Evolutionary conservation across 2,888 invertebrate species (phyloP).

Genomic region (Augiades crinisus): DNA sequence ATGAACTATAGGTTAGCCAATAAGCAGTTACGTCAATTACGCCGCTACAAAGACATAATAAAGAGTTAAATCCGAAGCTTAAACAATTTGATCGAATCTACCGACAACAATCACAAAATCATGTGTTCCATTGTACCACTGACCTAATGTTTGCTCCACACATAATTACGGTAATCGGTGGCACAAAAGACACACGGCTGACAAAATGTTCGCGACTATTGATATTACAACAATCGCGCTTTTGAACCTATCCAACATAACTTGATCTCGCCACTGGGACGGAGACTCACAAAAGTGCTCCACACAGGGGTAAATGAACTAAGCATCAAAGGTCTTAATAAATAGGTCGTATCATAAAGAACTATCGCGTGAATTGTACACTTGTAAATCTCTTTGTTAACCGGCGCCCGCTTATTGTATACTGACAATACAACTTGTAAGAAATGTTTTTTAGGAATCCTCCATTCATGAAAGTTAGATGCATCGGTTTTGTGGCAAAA

Average conservation of each 20-base stretch:
- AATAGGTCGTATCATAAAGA: constrained; percentile 71
- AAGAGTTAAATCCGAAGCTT: constrained; percentile 20
- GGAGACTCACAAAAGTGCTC: constrained; percentile 37
- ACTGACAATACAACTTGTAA: constrained; percentile 79
- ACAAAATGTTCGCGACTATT: constrained; percentile 76
- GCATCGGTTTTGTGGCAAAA: constrained; percentile 65
- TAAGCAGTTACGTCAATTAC: constrained; percentile 16
- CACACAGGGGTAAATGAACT: constrained; percentile 42
- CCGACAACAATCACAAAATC: constrained; percentile 32
- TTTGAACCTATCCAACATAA: constrained; percentile 67
- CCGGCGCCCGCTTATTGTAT: constrained; percentile 73
- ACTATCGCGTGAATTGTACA: constrained; percentile 78
- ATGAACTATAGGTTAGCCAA: constrained; percentile 10
- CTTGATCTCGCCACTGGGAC: constrained; percentile 44
- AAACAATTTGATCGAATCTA: constrained; percentile 26
- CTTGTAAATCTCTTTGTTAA: constrained; percentile 77
- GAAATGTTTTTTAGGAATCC: constrained; percentile 78
- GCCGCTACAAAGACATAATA: constrained; percentile 18
- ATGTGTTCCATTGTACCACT: constrained; percentile 35
- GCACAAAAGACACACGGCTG: constrained; percentile 65
- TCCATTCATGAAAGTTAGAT: constrained; percentile 75
- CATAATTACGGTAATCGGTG: constrained; percentile 71
- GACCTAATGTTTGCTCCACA: constrained; percentile 50
- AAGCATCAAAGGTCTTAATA: constrained; percentile 57
- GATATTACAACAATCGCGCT: constrained; percentile 76